These are phyloP conservation scores for Drosophila malerkotliana DNA, from an alignment of 1,140 invertebrate genomes.

Conservation along the genomic window DNA sequence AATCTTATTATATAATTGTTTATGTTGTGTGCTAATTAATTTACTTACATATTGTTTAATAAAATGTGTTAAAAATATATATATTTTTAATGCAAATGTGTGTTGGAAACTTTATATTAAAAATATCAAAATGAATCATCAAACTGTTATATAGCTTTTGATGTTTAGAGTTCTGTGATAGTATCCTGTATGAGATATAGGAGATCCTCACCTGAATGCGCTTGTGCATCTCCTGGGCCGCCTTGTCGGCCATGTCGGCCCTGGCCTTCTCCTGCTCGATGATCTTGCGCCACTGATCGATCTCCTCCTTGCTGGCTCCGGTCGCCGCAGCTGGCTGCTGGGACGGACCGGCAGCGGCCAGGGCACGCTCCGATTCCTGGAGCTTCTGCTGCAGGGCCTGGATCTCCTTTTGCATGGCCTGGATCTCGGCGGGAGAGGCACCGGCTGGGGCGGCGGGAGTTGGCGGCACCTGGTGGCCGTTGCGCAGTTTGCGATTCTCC, in stretches of 20 bases:
- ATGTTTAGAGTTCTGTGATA: neutral
- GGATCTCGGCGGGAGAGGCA: slow-evolving; percentile 84
- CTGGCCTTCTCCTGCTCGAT: slow-evolving; percentile 89
- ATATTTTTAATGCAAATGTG: slow-evolving; percentile 1
- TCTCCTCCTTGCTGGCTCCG: slow-evolving; percentile 86
- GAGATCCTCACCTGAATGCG: slow-evolving; percentile 87
- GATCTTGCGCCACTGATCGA: slow-evolving; percentile 91
- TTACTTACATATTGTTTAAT: slow-evolving; percentile 29
- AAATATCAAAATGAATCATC: slow-evolving; percentile 2
- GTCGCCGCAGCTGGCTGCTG: slow-evolving; percentile 71
- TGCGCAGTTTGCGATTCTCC: slow-evolving; percentile 88
- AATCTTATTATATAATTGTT: neutral
- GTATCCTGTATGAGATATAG: neutral
- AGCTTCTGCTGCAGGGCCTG: slow-evolving; percentile 85
- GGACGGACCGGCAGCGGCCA: slow-evolving; percentile 84
- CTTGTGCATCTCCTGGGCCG: slow-evolving; percentile 89
- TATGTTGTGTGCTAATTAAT: neutral
- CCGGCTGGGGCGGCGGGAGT: slow-evolving; percentile 13
- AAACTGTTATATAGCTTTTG: slow-evolving; percentile 20
- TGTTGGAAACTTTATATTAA: slow-evolving; percentile 3
- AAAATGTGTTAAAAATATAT: slow-evolving; percentile 23
- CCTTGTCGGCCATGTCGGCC: slow-evolving; percentile 89
- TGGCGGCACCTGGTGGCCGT: slow-evolving; percentile 85
- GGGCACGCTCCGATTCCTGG: slow-evolving; percentile 85
- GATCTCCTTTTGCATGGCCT: slow-evolving; percentile 85